Conservation (phyloP, 2,888 invertebrate species). For the Altica lythri region DNA sequence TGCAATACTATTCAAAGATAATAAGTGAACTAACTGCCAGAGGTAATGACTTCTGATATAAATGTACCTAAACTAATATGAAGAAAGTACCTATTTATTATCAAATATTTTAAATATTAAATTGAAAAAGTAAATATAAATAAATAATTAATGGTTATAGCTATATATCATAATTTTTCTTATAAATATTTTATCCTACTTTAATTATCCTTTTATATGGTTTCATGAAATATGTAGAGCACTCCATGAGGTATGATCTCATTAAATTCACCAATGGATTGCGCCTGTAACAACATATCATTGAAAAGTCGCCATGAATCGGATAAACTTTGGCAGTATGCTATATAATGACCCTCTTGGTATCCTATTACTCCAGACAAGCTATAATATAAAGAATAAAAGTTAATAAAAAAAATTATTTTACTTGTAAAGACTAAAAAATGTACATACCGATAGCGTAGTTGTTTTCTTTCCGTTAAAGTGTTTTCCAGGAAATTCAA, state of each 20-base stretch:
- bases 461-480: not conserved
- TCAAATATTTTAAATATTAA: too few relatives aligned
- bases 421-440: not conserved
- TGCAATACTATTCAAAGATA: too few relatives aligned
- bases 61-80: too few relatives aligned
- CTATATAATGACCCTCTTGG: not conserved
- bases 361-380: not conserved
- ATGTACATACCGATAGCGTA: not conserved
- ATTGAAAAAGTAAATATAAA: too few relatives aligned
- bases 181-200: too few relatives aligned
- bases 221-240: not conserved
- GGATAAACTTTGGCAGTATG: not conserved
- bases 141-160: too few relatives aligned
- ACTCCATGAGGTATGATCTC: not conserved
- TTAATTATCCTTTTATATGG: too few relatives aligned
- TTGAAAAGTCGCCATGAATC: not conserved
- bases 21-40: too few relatives aligned
- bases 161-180: too few relatives aligned
- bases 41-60: too few relatives aligned
- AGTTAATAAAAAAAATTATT: not conserved
- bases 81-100: too few relatives aligned
- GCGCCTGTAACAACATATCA: not conserved
- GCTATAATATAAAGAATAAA: not conserved
- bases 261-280: not conserved
- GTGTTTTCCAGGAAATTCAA: not conserved